phyloP scores from a whole-genome alignment of 2,888 invertebrate species.

The Rapana venosa region DNA sequence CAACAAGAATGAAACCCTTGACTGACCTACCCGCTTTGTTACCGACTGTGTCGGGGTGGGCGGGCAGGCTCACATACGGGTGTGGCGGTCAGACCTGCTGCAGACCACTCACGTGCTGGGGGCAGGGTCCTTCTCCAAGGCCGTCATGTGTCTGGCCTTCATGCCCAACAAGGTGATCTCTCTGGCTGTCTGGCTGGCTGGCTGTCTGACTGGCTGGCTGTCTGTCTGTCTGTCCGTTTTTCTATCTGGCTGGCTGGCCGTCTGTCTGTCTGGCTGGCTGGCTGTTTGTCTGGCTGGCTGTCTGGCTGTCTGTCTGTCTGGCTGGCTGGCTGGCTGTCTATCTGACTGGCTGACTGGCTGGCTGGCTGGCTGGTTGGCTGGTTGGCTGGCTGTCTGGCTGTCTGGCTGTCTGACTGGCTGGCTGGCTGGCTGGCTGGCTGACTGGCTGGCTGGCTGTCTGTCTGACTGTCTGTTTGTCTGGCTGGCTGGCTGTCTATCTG shows the following conservation, averaged over 20 bases:
- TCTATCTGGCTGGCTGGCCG: too few relatives aligned
- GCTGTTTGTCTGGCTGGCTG: neutral
- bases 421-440: too few relatives aligned
- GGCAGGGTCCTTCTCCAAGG: constrained; percentile 59
- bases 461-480: too few relatives aligned
- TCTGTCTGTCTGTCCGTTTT: neutral
- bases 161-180: constrained; percentile 60
- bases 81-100: constrained; percentile 75
- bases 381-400: neutral
- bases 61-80: constrained; percentile 68
- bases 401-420: too few relatives aligned
- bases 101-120: constrained; percentile 71
- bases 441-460: neutral
- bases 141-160: constrained; percentile 69
- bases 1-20: neutral
- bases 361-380: too few relatives aligned
- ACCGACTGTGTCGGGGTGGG: neutral
- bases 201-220: neutral
- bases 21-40: neutral
- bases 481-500: too few relatives aligned
- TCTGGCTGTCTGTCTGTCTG: neutral
- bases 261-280: too few relatives aligned
- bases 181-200: neutral
- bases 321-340: neutral
- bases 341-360: too few relatives aligned